Evolutionary conservation across 1,140 invertebrate genomes (phyloP).

Genomic region (Wasmannia auropunctata): DNA sequence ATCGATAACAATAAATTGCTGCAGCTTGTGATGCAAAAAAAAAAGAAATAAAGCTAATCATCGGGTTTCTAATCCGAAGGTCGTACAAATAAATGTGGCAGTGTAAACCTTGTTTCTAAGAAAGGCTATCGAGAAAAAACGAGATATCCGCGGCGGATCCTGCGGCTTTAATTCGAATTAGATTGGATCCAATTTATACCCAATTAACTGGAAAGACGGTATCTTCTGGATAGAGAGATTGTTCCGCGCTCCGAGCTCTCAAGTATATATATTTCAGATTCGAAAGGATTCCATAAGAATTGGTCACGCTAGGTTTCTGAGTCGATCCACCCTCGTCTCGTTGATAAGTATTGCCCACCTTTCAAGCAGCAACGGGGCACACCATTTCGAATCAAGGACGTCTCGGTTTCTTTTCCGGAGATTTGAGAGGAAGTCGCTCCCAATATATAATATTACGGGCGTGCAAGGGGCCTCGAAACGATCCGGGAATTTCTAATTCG

Average conservation of each 20-base stretch:
- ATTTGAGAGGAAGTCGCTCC: conserved; percentile 55
- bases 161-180: conserved; percentile 74
- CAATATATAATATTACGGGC: conserved; percentile 41
- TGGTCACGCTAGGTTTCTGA: conserved; percentile 63
- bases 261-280: conserved; percentile 68
- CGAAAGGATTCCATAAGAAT: conserved; percentile 48
- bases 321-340: conserved; percentile 63
- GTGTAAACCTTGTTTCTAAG: conserved; percentile 48
- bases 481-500: conserved; percentile 51
- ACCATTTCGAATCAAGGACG: conserved; percentile 65
- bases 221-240: conserved; percentile 4
- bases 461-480: background rate
- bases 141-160: conserved; percentile 34
- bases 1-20: background rate
- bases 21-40: background rate
- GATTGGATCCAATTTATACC: conserved; percentile 80
- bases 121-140: conserved; percentile 47
- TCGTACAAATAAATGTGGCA: conserved; percentile 35
- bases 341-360: conserved; percentile 57
- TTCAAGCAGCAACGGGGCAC: background rate
- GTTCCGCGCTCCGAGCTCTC: background rate
- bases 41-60: conserved; percentile 6
- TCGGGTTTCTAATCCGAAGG: conserved; percentile 31
- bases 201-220: conserved; percentile 72
- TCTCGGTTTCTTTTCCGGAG: conserved; percentile 64